phyloP scores from a whole-genome alignment of 2,113 vertebrate species.

The Stomatorhinus ivindoensis region DNA sequence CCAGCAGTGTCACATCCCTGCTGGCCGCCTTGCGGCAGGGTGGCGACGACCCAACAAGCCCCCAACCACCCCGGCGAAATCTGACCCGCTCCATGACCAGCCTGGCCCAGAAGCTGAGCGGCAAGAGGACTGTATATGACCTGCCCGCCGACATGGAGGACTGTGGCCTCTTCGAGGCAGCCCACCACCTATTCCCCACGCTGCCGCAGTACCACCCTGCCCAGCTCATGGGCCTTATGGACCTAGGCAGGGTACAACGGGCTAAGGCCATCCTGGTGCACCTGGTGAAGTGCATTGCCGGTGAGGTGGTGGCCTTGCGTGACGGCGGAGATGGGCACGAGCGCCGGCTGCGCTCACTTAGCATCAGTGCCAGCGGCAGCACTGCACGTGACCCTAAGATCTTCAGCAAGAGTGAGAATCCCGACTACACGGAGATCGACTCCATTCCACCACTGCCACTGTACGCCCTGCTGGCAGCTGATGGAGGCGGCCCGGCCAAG shows the following conservation, averaged over 20 bases:
- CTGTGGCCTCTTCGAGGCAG: conserved; percentile 91
- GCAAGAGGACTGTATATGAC: conserved; percentile 77
- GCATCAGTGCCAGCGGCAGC: conserved; percentile 88
- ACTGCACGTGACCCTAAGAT: conserved; percentile 79
- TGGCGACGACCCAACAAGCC: conserved; percentile 59
- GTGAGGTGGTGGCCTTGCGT: conserved; percentile 82
- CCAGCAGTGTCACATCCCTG: conserved; percentile 71
- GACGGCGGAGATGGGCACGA: conserved; percentile 63
- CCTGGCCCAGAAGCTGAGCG: conserved; percentile 91
- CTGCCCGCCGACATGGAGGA: conserved; percentile 82
- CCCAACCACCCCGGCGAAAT: conserved; percentile 66
- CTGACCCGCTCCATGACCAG: conserved; percentile 88
- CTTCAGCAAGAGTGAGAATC: conserved; percentile 74
- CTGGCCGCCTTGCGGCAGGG: conserved; percentile 69
- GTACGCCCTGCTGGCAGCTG: conserved; percentile 85
- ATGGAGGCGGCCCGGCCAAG: conserved; percentile 70
- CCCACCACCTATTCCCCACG: conserved; percentile 83
- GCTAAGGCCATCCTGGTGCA: conserved; percentile 94
- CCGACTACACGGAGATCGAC: conserved; percentile 90
- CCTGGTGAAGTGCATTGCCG: conserved; percentile 93
- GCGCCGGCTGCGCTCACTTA: conserved; percentile 76
- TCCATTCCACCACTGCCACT: conserved; percentile 89
- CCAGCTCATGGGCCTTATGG: conserved; percentile 92
- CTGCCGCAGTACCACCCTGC: conserved; percentile 95
- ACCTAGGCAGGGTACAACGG: conserved; percentile 85